These are phyloP conservation scores for Sphaeridia pumilis DNA, from an alignment of 2,888 invertebrate genomes.

Conservation along the genomic window DNA sequence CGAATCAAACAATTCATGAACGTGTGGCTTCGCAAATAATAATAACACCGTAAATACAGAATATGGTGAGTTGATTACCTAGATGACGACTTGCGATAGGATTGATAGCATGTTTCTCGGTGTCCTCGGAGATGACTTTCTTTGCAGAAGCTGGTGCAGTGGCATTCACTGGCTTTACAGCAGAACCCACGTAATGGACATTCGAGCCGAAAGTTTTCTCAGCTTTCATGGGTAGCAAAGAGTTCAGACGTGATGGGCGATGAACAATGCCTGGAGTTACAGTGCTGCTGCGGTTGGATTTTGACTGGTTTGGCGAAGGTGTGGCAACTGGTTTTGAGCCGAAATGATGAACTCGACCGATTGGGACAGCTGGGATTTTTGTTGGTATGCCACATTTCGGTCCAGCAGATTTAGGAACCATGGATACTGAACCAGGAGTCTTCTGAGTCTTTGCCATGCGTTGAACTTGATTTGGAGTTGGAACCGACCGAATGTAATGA, in stretches of 20 bases:
- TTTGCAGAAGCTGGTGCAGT: not conserved
- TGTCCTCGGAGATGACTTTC: not conserved
- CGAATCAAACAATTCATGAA: not conserved
- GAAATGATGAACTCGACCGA: not conserved
- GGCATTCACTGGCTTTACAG: conserved; percentile 5
- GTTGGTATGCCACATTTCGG: not conserved
- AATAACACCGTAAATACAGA: not conserved
- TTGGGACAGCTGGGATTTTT: not conserved
- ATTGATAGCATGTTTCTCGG: not conserved
- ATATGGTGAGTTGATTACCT: conserved; percentile 2
- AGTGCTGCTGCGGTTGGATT: too few relatives aligned
- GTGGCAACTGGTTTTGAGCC: not conserved
- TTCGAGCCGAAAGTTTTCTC: conserved; percentile 4
- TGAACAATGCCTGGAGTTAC: not conserved
- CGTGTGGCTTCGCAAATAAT: not conserved
- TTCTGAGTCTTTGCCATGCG: not conserved
- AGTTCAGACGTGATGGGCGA: not conserved
- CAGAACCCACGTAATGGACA: conserved; percentile 10
- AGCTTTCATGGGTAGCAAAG: not conserved
- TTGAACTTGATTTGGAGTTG: conserved; percentile 15
- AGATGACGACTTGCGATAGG: conserved; percentile 10
- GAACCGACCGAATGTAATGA: conserved; percentile 24
- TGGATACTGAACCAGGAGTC: not conserved
- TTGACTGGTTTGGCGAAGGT: not conserved
- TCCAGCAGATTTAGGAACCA: not conserved